These are phyloP conservation scores for Tiaroga cobitis DNA, from an alignment of 2,797 vertebrate genomes.

Conservation along the genomic window DNA sequence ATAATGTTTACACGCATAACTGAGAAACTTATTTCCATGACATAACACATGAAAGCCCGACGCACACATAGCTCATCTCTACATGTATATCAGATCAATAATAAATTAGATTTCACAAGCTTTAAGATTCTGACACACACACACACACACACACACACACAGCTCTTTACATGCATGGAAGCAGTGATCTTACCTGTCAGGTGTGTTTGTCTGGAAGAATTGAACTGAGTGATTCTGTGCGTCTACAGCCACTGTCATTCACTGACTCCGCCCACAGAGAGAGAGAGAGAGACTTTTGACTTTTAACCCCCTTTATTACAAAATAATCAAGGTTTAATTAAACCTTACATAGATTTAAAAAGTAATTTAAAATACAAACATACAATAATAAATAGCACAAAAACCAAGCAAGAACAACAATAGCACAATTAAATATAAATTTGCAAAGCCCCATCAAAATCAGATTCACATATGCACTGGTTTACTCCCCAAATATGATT, in stretches of 20 bases:
- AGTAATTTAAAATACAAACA: too few species aligned
- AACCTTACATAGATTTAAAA: too few species aligned
- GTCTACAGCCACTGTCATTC: background rate
- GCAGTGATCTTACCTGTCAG: slow-evolving; percentile 20
- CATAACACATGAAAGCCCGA: background rate
- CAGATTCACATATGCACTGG: too few species aligned
- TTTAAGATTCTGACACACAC: background rate
- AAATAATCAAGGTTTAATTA: too few species aligned
- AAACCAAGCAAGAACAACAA: too few species aligned
- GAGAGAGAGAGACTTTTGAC: too few species aligned
- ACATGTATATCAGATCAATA: background rate
- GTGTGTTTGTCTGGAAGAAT: background rate
- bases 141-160: background rate
- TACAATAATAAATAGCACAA: too few species aligned
- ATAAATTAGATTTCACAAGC: background rate
- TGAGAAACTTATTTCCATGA: background rate
- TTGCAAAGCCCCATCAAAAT: too few species aligned
- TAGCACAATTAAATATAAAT: too few species aligned
- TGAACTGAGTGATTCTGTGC: background rate
- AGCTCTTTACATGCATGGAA: too few species aligned
- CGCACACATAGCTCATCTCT: background rate
- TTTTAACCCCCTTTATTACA: too few species aligned
- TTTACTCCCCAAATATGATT: too few species aligned
- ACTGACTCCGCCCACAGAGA: slow-evolving; percentile 4
- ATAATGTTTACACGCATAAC: background rate